phyloP scores from a whole-genome alignment of 2,113 vertebrate species.

The Boulengerochromis microlepis region DNA sequence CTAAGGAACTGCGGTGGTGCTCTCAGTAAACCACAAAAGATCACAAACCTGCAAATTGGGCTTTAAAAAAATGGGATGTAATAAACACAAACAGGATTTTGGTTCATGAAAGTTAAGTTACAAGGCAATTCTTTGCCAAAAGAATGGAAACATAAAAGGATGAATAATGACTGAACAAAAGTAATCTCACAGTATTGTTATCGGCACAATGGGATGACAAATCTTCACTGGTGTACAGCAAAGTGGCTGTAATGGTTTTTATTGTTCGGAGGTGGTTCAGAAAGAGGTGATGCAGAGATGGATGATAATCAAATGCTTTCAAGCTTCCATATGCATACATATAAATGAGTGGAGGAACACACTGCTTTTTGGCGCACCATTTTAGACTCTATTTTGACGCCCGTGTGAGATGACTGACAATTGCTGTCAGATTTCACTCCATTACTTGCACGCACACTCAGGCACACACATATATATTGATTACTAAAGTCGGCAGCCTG shows the following conservation, averaged over 20 bases:
- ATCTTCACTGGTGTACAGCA: conserved; percentile 20
- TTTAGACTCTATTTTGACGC: conserved; percentile 44
- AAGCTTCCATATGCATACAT: not conserved
- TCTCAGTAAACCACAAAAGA: not conserved
- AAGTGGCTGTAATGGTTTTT: conserved; percentile 40
- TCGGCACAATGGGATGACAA: conserved; percentile 36
- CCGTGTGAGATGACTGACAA: conserved; percentile 53
- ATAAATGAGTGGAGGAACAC: not conserved
- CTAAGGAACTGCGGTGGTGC: not conserved
- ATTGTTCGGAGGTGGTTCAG: conserved; percentile 31
- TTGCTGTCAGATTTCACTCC: conserved; percentile 46
- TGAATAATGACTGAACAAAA: conserved; percentile 33
- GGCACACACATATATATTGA: conserved; percentile 34
- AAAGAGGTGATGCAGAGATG: conserved; percentile 18
- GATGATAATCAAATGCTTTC: conserved; percentile 53
- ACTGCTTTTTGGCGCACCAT: conserved; percentile 10
- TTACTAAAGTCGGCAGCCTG: conserved; percentile 38
- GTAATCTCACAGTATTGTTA: conserved; percentile 22
- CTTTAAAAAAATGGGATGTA: not conserved
- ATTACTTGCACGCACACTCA: conserved; percentile 31
- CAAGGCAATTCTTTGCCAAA: not conserved
- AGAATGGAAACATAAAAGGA: conserved; percentile 19
- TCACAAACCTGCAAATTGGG: not conserved
- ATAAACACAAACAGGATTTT: conserved; percentile 2
- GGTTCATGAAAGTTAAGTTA: conserved; percentile 5